phyloP scores from a whole-genome alignment of 2,888 invertebrate genomes.

The Leptinotarsa juncta region DNA sequence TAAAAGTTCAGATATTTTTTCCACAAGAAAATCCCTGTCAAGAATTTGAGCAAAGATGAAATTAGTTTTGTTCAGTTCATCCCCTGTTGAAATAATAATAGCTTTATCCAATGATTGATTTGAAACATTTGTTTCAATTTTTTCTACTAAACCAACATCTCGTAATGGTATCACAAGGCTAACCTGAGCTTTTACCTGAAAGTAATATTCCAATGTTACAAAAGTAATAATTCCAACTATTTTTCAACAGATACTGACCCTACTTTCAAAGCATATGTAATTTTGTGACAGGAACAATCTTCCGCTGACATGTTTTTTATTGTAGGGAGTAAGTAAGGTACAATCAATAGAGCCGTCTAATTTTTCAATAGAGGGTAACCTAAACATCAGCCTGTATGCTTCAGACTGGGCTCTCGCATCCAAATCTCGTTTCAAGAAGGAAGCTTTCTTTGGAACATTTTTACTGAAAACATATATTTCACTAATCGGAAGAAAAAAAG shows the following conservation, averaged over 20 bases:
- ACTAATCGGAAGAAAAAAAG: conserved; percentile 18
- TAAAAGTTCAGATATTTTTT: conserved; percentile 89
- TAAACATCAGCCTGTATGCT: conserved; percentile 84
- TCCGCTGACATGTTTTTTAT: conserved; percentile 90
- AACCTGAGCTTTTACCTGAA: conserved; percentile 81
- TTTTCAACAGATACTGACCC: conserved; percentile 71
- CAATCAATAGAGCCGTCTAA: conserved; percentile 94
- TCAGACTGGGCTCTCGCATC: conserved; percentile 96
- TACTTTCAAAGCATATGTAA: conserved; percentile 96
- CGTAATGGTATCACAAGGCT: conserved; percentile 90
- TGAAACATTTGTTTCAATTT: conserved; percentile 77
- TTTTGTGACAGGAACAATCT: conserved; percentile 91
- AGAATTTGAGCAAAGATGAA: conserved; percentile 90
- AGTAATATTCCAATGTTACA: conserved; percentile 14
- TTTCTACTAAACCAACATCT: conserved; percentile 82
- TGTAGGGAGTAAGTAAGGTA: conserved; percentile 94
- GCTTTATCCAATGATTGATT: conserved; percentile 73
- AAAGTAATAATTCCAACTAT: conserved; percentile 26
- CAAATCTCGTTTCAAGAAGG: conserved; percentile 93
- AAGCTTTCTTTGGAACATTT: conserved; percentile 89
- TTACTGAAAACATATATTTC: conserved; percentile 68
- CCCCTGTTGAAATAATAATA: conserved; percentile 84
- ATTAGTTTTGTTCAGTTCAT: conserved; percentile 80
- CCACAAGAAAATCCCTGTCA: conserved; percentile 88
- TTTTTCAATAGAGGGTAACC: conserved; percentile 90